Conservation (phyloP, 1,140 invertebrate species). For the Gryon sp. region DNA sequence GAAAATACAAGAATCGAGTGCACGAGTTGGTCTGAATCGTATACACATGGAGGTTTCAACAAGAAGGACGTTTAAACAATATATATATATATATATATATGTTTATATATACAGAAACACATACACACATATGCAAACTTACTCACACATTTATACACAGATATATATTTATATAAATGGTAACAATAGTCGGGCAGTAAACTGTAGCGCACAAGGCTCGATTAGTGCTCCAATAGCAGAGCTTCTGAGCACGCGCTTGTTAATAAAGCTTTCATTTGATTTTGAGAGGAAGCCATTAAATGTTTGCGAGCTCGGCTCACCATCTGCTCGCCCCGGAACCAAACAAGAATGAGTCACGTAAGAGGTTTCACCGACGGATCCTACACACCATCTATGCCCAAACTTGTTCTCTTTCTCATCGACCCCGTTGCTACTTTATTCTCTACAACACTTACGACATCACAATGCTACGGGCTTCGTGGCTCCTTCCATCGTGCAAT, state of each 20-base stretch:
- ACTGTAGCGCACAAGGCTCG: constrained; percentile 64
- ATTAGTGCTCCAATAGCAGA: constrained; percentile 64
- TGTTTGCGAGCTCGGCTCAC: constrained; percentile 65
- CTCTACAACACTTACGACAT: constrained; percentile 36
- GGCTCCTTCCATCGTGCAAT: neutral
- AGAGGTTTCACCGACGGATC: constrained; percentile 63
- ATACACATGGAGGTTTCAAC: constrained; percentile 33
- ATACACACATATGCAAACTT: no score
- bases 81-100: no score
- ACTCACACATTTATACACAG: no score
- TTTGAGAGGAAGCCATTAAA: constrained; percentile 71
- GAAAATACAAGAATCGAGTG: constrained; percentile 40
- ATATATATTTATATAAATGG: no score
- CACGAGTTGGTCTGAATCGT: constrained; percentile 33
- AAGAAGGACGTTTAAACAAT: constrained; percentile 51
- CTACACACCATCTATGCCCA: constrained; percentile 47
- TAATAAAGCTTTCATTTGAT: constrained; percentile 70
- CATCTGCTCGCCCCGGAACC: constrained; percentile 72
- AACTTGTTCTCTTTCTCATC: constrained; percentile 45
- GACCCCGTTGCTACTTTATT: constrained; percentile 48
- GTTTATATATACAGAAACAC: no score
- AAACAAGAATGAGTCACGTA: constrained; percentile 68
- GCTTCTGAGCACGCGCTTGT: constrained; percentile 59
- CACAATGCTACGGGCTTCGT: constrained; percentile 22
- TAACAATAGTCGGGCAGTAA: constrained; percentile 61